Conservation (phyloP, 2,888 invertebrate species). For the Sycophila texana region DNA sequence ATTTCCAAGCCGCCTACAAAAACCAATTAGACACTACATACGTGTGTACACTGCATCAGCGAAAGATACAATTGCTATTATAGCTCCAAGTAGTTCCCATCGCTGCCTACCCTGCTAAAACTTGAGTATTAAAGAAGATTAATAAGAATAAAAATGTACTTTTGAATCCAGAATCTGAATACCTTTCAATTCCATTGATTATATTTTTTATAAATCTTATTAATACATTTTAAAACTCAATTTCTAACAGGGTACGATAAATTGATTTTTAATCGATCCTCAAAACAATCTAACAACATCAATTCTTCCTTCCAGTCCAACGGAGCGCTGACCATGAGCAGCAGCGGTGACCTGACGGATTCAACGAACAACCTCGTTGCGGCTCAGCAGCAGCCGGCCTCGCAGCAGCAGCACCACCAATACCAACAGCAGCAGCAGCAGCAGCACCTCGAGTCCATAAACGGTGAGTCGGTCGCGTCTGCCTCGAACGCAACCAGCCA, state of each 20-base stretch:
- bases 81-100: too few species aligned
- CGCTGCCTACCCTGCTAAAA: too few species aligned
- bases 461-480: constrained; percentile 71
- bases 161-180: too few species aligned
- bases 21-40: constrained; percentile 5
- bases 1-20: constrained; percentile 1
- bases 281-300: too few species aligned
- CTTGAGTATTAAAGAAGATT: too few species aligned
- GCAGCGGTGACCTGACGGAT: constrained; percentile 68
- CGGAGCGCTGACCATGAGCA: constrained; percentile 61
- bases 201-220: too few species aligned
- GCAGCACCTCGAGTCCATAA: constrained; percentile 72
- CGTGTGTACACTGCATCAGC: constrained; percentile 12
- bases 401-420: constrained; percentile 40
- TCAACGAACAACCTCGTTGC: constrained; percentile 73
- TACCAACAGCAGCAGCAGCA: constrained; percentile 64
- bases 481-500: constrained; percentile 35
- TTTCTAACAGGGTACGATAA: too few species aligned
- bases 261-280: too few species aligned
- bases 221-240: too few species aligned
- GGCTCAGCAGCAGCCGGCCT: constrained; percentile 67
- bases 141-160: too few species aligned
- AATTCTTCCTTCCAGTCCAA: constrained; percentile 46
- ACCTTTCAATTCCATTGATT: too few species aligned
- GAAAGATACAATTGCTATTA: background rate